Base-by-base conservation (phyloP, 1,140 invertebrate genomes). In the Teleogryllus occipitalis region DNA sequence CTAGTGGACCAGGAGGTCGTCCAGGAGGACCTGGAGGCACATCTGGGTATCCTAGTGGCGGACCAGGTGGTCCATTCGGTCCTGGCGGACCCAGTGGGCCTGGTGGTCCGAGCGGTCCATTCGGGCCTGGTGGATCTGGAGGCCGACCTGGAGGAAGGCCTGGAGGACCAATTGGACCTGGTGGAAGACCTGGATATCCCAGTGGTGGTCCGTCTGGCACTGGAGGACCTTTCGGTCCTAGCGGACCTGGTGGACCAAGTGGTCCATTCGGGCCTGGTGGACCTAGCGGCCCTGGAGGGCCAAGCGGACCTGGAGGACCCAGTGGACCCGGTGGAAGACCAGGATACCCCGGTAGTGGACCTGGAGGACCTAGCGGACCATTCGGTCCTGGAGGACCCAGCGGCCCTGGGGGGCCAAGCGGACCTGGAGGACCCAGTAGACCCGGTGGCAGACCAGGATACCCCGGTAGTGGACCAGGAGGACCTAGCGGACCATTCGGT, bases 111-210 rank as follows among this genome's bases (percentile, higher is more conserved):
- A 74, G 76, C 65, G 21, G 54, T 22, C 49, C 79, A 0, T 78
- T 18, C 54, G 74, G 76, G 48, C 79, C 81, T 65, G 75, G 79
- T 54, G 80, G 81, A 8, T 14, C 12, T 10, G 46, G 79, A 76
- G 81, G 82, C n/a, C n/a, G n/a, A n/a, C n/a, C n/a, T n/a, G n/a
- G n/a, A n/a, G n/a, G n/a, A n/a, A 18, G 78, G 27, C 78, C 79
- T 79, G 80, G 81, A 48, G 39, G 48, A 39, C 73, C 80, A 74
- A 78, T 81, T 77, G 73, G 39, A 39, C 82, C 79, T n/a, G 79
- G 65, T 78, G 82, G 82, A n/a, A 80, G 82, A 81, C 82, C 82
- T 49, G 83, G 81, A 39, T 78, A 81, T 21, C 76, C 72, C 5
- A 21, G 15, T 8, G 47, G 76, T 48, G n/a, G 76, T 8, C 48